phyloP scores from a whole-genome alignment of 1,140 invertebrate genomes.

The Cherax quadricarinatus region DNA sequence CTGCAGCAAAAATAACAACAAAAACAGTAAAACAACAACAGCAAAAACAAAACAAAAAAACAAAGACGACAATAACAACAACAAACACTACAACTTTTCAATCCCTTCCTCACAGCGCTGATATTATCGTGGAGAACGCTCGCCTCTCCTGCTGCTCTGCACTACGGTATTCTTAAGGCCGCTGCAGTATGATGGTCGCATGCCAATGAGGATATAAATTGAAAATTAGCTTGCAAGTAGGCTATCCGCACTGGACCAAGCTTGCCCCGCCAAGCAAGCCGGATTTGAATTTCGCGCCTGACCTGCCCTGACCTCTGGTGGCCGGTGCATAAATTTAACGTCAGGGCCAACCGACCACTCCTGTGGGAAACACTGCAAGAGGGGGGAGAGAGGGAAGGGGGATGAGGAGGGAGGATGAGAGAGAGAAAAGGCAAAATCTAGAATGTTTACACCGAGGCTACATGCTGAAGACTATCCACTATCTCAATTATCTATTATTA shows the following conservation, averaged over 20 bases:
- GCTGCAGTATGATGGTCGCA: not conserved
- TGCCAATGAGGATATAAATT: constrained; percentile 44
- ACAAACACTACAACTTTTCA: not conserved
- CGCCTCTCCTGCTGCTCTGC: no score
- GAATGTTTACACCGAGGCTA: no score
- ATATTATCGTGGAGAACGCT: no score
- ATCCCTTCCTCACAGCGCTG: not conserved
- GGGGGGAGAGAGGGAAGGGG: not conserved
- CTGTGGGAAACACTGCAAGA: not conserved
- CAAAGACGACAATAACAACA: no score
- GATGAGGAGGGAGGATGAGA: not conserved
- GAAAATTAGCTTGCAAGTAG: not conserved
- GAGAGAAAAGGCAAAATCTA: no score
- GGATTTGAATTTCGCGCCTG: constrained; percentile 55
- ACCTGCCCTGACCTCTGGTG: constrained; percentile 62
- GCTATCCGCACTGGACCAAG: no score
- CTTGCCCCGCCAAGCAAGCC: not conserved
- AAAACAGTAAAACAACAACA: no score
- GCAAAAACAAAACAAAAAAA: no score
- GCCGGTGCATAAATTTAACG: constrained; percentile 54
- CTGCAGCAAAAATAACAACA: no score
- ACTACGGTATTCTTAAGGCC: no score
- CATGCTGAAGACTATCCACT: no score
- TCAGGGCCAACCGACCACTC: constrained; percentile 11
- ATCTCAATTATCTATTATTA: no score